Base-by-base conservation (phyloP, 2,888 invertebrate genomes). In the Cephus sareptanus region DNA sequence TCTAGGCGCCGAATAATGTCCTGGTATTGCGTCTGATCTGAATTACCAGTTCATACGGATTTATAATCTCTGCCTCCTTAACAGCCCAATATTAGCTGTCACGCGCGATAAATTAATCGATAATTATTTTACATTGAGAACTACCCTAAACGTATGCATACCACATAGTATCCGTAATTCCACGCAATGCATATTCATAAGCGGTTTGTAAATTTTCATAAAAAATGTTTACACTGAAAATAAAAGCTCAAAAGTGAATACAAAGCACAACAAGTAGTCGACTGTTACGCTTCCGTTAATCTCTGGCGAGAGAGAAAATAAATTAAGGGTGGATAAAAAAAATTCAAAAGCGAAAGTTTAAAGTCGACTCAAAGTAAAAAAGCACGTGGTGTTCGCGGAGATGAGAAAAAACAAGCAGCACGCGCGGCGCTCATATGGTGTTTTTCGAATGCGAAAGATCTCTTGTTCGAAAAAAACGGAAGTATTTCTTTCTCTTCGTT, bases 1-100 rank as follows among this genome's bases (percentile, higher is more conserved):
- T 89, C 84, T 84, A 85, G 85, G 84, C 79, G 81, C 81, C 76
- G 80, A 87, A 85, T 87, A 87, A 86, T 85, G 83, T 77, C 35
- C 77, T 75, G 74, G 78, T 81, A 81, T 80, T 82, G 82, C 80
- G 77, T 56, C 56, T 23, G 56, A 56, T 56, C 56, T 56, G 56
- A 56, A 56, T 56, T 23, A 56, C 56, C 15, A 56, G 23, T 56
- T 56, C 23, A 56, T 56, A 56, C 9, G 23, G 56, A 56, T 56
- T 56, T 56, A 56, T 56, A 56, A 56, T 56, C 23, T 56, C 56
- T 56, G 9, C 1, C 56, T 56, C 23, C 56, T 56, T 56, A 23
- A 56, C 15, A 9, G 23, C 15, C 56, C 9, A 56, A 23, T 9
- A 9, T 56, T 9, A 56, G 23, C 15, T 15, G 23, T 40, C 40